Base-by-base conservation (phyloP, 2,888 invertebrate species). In the Papilio protenor region DNA sequence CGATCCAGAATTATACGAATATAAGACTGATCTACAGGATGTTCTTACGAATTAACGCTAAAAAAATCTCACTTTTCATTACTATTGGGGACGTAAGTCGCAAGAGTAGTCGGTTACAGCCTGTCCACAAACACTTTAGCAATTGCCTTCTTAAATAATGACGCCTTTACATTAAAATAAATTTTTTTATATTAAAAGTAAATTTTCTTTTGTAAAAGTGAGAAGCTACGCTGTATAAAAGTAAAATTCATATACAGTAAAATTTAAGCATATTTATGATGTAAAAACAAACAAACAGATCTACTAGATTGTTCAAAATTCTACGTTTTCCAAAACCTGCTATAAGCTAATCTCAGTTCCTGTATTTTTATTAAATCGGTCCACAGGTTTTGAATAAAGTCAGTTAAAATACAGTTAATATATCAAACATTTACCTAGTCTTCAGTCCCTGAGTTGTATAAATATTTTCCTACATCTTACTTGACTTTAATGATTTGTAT, bases 381-480 rank as follows among this genome's bases (percentile, higher is more conserved):
- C 87, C 88, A 91, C 94, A 94, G 93, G 94, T 92, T 94, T 94
- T 94, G 94, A 94, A 93, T 84, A 92, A 93, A 94, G 90, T 91
- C 93, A 90, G 93, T 90, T 92, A 93, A 91, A 93, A 92, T 94
- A 94, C 92, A 94, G 93, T 93, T 92, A 90, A 91, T 94, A 94
- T 94, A 94, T 94, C 92, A 94, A 94, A 94, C 94, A 92, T 94
- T 94, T 94, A 94, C 89, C 93, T 94, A 94, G 91, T 94, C 92
- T 93, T 94, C 94, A 94, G 94, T 94, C 94, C 94, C 93, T 92
- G 94, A 88, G 90, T 93, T 94, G 91, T 94, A 94, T 94, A 94
- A 93, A 94, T 94, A 94, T 92, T 92, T 93, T 91, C 94, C 94
- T 94, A 94, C 94, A 89, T 92, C 94, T 94, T 94, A 94, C 89